Percentiles rank a stretch among this genome's conserved stretches.
phyloP scores from a whole-genome alignment of 2,888 invertebrate species.

The Nymphalis polychloros region DNA sequence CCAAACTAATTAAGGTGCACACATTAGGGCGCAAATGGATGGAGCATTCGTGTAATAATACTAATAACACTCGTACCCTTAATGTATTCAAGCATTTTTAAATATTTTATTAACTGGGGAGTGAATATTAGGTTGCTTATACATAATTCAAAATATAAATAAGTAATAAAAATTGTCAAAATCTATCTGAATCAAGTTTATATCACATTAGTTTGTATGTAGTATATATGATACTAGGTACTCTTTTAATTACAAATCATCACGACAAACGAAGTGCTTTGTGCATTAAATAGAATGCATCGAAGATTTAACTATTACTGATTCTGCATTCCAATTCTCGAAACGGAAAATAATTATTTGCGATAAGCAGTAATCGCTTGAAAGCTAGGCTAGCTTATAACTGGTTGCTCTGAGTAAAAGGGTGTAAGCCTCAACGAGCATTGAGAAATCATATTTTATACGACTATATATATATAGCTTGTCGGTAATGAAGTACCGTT shows the following conservation, averaged over 20 bases:
- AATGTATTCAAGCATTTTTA: conserved; percentile 19
- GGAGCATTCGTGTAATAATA: conserved; percentile 56
- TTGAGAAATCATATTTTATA: conserved; percentile 37
- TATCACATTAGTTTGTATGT: too few species aligned
- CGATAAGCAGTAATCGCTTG: conserved; percentile 37
- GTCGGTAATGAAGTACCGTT: conserved; percentile 34
- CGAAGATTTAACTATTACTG: conserved; percentile 28
- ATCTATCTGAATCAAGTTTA: too few species aligned
- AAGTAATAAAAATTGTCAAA: neutral
- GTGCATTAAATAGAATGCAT: conserved; percentile 3
- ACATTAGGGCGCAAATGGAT: conserved; percentile 65
- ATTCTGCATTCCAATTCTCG: conserved; percentile 36
- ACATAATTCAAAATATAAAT: neutral
- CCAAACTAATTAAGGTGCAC: conserved; percentile 66
- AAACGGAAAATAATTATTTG: conserved; percentile 35
- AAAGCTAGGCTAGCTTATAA: conserved; percentile 31
- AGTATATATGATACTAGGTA: too few species aligned
- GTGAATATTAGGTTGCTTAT: neutral
- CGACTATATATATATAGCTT: conserved; percentile 20
- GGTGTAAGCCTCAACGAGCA: conserved; percentile 32
- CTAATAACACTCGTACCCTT: conserved; percentile 27
- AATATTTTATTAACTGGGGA: conserved; percentile 1
- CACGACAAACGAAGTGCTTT: neutral
- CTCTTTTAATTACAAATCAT: too few species aligned
- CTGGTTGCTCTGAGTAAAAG: conserved; percentile 34